phyloP scores from a whole-genome alignment of 2,797 vertebrate species.

The Brachymystax lenok region DNA sequence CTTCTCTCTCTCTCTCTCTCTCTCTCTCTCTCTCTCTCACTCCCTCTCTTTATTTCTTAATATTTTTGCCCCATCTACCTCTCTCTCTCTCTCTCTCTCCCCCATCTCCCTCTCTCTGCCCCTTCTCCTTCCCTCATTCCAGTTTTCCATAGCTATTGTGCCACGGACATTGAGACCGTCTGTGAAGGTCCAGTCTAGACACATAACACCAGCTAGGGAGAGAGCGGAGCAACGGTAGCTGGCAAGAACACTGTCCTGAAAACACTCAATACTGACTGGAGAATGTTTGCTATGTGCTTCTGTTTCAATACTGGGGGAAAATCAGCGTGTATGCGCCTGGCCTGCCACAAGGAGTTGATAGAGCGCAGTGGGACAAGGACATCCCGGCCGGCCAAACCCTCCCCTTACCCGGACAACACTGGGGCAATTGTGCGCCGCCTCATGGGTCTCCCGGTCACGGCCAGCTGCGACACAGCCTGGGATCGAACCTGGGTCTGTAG shows the following conservation, averaged over 20 bases:
- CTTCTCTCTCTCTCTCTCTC: no score
- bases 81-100: background rate
- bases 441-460: no score
- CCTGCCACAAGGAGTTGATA: no score
- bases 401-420: no score
- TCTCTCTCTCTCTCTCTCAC: slow-evolving; percentile 9
- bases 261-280: background rate
- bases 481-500: no score
- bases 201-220: slow-evolving; percentile 13
- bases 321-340: no score
- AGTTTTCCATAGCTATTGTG: background rate
- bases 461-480: no score
- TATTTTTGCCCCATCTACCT: background rate
- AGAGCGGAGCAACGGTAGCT: slow-evolving; percentile 9
- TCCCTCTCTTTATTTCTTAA: slow-evolving; percentile 12
- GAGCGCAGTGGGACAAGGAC: no score
- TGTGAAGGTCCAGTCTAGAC: slow-evolving; percentile 2
- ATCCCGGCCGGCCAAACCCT: no score
- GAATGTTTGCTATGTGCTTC: background rate
- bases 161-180: background rate
- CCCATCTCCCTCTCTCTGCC: slow-evolving; percentile 9
- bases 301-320: background rate
- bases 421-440: no score
- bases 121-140: background rate
- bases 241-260: background rate